Evolutionary conservation across 2,113 vertebrate species (phyloP), one percentile per base, ranked within the genome.

Genomic region (Xiphophorus maculatus): DNA sequence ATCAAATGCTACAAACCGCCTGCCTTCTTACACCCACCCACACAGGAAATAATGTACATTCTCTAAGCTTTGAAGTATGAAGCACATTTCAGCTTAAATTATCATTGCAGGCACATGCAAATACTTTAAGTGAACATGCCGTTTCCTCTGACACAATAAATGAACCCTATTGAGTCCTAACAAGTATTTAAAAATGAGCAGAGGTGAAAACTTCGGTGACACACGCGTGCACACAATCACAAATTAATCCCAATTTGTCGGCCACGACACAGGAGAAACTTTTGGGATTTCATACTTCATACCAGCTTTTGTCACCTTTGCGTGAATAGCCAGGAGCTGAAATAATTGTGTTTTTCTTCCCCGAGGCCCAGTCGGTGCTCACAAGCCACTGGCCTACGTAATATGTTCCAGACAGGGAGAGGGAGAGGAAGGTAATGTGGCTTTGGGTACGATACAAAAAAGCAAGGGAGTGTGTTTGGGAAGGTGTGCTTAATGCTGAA

Each of bases 201-300:
- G 91, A 92, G 88, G 88, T 89, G 87, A 88, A 90, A 93, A 93
- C 83, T 93, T 93, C 71, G 77, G 84, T 89, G 87, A 88, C 86
- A 87, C 86, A 75, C 82, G 79, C 86, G n/a, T 90, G 90, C 88
- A 93, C 90, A 90, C 91, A 68, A 88, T 87, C 64, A 51, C 88
- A 91, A 91, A 94, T 94, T 94, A 94, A 94, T 93, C 92, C 91
- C 86, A 91, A 91, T 93, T 93, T 93, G 91, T 89, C 84, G 76
- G 84, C 84, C 85, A 79, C 85, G 32, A 85, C 88, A 81, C 72
- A 80, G 78, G 88, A 88, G 84, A 91, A 93, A 94, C 93, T 93
- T 90, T 92, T 80, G 86, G 91, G 93, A 94, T 94, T 93, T 93
- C 92, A 92, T 94, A 93, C 92, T 93, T 93, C 91, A 93, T 93